These are phyloP conservation scores for Ennomos quercinarius DNA, from an alignment of 2,888 invertebrate genomes.

Conservation along the genomic window DNA sequence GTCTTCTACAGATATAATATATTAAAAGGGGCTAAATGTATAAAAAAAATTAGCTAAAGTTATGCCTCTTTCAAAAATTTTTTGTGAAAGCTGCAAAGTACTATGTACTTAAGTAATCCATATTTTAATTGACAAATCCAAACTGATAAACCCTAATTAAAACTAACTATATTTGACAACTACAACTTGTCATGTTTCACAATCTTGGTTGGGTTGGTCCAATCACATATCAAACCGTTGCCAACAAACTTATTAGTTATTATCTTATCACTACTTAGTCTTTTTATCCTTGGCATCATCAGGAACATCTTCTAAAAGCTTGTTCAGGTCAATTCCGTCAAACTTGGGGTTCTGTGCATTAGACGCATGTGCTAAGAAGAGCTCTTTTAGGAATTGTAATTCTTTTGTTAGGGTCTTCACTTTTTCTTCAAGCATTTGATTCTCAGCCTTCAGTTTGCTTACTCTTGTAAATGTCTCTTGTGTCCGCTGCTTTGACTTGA, in stretches of 20 bases:
- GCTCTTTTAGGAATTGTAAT: conserved; percentile 91
- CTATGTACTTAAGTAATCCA: no score
- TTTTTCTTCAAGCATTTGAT: conserved; percentile 92
- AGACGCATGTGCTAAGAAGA: conserved; percentile 92
- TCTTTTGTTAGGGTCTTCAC: conserved; percentile 93
- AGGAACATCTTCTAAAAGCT: conserved; percentile 82
- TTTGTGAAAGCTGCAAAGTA: no score
- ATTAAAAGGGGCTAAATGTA: no score
- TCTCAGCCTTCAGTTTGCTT: conserved; percentile 90
- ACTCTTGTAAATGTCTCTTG: conserved; percentile 91
- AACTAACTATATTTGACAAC: no score
- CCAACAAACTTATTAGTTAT: conserved; percentile 2
- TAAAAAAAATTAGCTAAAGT: no score
- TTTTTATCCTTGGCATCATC: conserved; percentile 62
- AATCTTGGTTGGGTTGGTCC: not conserved
- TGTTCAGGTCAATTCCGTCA: conserved; percentile 84
- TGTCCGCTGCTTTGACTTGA: conserved; percentile 91
- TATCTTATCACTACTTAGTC: conserved; percentile 36
- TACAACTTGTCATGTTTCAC: no score
- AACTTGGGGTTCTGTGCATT: conserved; percentile 83
- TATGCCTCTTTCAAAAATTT: no score
- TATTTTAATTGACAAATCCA: no score
- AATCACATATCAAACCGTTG: not conserved
- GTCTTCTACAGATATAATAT: no score
- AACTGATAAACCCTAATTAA: no score